Evolutionary conservation across 2,888 invertebrate species (phyloP).

Genomic region (Trachelus stipa): DNA sequence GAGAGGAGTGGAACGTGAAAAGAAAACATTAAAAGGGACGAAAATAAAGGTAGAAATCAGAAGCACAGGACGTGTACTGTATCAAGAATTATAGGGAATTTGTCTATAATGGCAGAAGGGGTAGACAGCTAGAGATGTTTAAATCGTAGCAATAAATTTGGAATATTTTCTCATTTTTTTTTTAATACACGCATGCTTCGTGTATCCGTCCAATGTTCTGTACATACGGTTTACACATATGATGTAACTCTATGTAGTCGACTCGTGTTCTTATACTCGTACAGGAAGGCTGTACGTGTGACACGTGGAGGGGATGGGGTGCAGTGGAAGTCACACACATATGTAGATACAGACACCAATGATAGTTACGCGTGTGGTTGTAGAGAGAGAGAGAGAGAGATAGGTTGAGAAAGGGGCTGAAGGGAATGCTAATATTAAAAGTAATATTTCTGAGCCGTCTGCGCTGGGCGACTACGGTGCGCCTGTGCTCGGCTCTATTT

Average conservation of each 20-base stretch:
- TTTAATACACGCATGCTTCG: constrained; percentile 10
- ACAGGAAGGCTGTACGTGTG: background rate
- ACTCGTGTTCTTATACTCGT: background rate
- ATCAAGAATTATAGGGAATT: background rate
- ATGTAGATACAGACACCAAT: background rate
- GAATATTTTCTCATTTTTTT: constrained; percentile 38
- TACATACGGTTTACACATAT: background rate
- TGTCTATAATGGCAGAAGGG: background rate
- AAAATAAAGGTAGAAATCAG: background rate
- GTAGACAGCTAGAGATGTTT: background rate
- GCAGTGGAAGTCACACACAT: background rate
- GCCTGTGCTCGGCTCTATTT: constrained; percentile 45
- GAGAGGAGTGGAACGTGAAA: background rate
- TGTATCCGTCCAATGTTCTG: background rate
- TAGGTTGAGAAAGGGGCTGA: constrained; percentile 15
- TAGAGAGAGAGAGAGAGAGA: background rate
- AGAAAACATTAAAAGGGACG: background rate
- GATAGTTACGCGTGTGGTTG: background rate
- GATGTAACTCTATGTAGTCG: too few species aligned
- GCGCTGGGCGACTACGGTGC: constrained; percentile 41
- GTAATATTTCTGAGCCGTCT: constrained; percentile 66
- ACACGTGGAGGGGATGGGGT: background rate
- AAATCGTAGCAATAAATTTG: constrained; percentile 32
- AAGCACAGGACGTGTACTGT: background rate
- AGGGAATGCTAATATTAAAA: constrained; percentile 66